Percentiles rank a stretch among this genome's conserved stretches.
Evolutionary conservation across 92 coral and sea anemone species (phyloP).

Genomic region (Phenganax subtilis): DNA sequence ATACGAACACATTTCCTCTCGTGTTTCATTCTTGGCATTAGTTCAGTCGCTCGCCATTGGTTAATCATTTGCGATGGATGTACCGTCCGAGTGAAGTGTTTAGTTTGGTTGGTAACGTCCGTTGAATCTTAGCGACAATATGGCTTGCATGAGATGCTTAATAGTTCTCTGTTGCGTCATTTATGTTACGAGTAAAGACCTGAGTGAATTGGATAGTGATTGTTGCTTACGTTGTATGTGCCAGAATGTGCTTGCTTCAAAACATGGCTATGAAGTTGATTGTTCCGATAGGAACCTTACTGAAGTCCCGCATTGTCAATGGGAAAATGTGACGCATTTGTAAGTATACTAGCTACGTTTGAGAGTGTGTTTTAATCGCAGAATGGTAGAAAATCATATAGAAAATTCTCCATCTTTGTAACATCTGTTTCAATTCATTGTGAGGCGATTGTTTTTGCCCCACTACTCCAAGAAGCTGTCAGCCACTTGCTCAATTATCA

Average conservation of each 20-base stretch:
- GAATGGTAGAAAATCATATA: background rate
- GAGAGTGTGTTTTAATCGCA: background rate
- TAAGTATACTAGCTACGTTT: constrained; percentile 12
- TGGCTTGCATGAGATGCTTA: constrained; percentile 12
- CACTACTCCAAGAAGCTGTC: constrained; percentile 35
- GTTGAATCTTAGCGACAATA: background rate
- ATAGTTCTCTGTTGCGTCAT: background rate
- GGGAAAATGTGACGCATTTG: constrained; percentile 7
- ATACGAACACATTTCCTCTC: constrained; percentile 38
- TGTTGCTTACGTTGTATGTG: constrained; percentile 20
- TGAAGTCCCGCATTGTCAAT: constrained; percentile 26
- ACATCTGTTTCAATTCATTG: constrained; percentile 43
- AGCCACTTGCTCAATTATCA: constrained; percentile 38
- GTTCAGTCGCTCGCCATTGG: constrained; percentile 2
- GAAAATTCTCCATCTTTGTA: constrained; percentile 25
- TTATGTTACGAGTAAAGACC: background rate
- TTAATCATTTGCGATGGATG: constrained; percentile 25
- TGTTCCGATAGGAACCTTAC: constrained; percentile 29
- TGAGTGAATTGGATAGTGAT: background rate
- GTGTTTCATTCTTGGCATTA: constrained; percentile 28
- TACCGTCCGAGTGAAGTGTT: background rate
- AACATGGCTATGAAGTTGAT: background rate
- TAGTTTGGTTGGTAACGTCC: background rate
- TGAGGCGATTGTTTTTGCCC: constrained; percentile 23
- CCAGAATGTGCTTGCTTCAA: background rate